Percentiles rank a stretch among this genome's conserved stretches.
These are phyloP conservation scores for Anisognathus igniventris DNA, from an alignment of 2,797 vertebrate genomes.

Conservation along the genomic window DNA sequence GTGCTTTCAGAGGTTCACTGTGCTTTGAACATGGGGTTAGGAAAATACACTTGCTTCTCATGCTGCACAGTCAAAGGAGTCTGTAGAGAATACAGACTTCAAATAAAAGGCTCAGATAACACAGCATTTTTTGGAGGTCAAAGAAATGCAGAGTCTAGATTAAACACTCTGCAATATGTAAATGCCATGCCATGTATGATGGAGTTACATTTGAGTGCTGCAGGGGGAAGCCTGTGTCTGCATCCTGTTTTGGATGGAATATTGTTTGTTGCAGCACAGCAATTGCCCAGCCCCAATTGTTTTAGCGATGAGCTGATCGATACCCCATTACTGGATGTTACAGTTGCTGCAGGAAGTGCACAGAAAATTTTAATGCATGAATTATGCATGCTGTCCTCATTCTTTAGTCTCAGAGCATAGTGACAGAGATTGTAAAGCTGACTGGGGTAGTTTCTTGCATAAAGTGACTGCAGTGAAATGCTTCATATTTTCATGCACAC, in stretches of 20 bases:
- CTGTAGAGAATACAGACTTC: slow-evolving; percentile 3
- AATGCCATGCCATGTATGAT: not conserved
- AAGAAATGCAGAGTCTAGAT: slow-evolving; percentile 1
- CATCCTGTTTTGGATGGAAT: slow-evolving; percentile 50
- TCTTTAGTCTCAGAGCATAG: slow-evolving; percentile 71
- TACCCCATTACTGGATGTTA: slow-evolving; percentile 78
- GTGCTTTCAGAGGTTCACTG: not conserved
- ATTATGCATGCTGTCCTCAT: slow-evolving; percentile 79
- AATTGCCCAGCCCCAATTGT: slow-evolving; percentile 64
- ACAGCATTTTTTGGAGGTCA: slow-evolving; percentile 55
- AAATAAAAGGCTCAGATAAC: slow-evolving; percentile 36
- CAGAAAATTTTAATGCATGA: slow-evolving; percentile 76
- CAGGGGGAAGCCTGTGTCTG: slow-evolving; percentile 21
- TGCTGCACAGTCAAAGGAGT: not conserved
- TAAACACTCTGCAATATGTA: slow-evolving; percentile 38
- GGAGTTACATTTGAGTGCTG: slow-evolving; percentile 22
- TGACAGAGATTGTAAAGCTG: slow-evolving; percentile 72
- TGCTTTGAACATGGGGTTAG: not conserved
- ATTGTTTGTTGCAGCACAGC: slow-evolving; percentile 60
- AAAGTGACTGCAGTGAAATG: slow-evolving; percentile 76
- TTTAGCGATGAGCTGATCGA: slow-evolving; percentile 74
- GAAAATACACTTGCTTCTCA: not conserved
- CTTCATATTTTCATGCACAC: slow-evolving; percentile 73
- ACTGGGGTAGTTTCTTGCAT: slow-evolving; percentile 72
- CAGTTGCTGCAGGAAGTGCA: slow-evolving; percentile 73